Evolutionary conservation across 1,140 invertebrate species (phyloP).

Genomic region (Armadillidium nasatum): DNA sequence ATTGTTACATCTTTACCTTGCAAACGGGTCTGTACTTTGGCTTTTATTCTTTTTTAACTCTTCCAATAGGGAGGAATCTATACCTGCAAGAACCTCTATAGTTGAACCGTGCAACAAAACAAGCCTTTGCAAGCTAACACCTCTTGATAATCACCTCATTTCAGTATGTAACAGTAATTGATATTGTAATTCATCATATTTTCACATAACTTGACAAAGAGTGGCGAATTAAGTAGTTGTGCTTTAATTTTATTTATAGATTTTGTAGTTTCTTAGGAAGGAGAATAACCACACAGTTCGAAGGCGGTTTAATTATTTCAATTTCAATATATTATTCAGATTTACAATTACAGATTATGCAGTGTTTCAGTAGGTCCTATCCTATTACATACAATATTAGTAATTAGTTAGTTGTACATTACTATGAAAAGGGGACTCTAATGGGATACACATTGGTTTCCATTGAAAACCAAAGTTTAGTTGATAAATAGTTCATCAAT

Average conservation of each 20-base stretch:
- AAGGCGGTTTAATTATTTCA: no score
- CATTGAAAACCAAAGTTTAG: no score
- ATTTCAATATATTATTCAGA: no score
- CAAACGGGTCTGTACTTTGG: constrained; percentile 28
- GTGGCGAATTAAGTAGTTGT: constrained; percentile 21
- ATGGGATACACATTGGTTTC: no score
- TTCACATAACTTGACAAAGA: constrained; percentile 17
- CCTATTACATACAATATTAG: no score
- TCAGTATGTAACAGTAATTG: constrained; percentile 16
- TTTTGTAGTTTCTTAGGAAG: no score
- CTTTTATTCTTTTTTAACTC: constrained; percentile 29
- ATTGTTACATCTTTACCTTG: constrained; percentile 35
- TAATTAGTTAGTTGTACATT: no score
- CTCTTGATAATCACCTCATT: constrained; percentile 27
- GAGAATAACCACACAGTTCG: no score
- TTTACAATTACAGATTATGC: no score
- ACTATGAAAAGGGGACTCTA: no score
- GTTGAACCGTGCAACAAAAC: constrained; percentile 26
- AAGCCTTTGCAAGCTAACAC: constrained; percentile 30
- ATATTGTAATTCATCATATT: constrained; percentile 21
- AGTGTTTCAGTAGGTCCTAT: no score
- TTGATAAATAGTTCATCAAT: no score
- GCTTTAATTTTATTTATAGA: constrained; percentile 23
- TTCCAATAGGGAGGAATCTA: constrained; percentile 27
- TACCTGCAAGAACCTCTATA: constrained; percentile 27